These are phyloP conservation scores for Vannuccia rotundouncinata DNA, from an alignment of 2,888 invertebrate species.

Conservation along the genomic window DNA sequence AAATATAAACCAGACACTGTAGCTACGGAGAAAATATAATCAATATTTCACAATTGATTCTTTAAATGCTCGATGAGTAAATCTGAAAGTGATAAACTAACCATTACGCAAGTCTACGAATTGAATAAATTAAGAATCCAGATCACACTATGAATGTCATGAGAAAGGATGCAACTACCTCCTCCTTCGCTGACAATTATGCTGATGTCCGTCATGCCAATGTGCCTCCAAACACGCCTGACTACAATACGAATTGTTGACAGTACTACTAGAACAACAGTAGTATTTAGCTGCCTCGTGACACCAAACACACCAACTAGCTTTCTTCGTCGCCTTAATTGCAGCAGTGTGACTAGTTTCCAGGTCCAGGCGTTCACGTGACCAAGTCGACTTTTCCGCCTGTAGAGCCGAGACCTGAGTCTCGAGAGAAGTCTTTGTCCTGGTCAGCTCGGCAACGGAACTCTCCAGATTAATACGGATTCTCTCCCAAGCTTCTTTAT, in stretches of 20 bases:
- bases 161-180: too few relatives aligned
- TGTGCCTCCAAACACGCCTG: neutral
- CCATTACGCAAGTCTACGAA: too few relatives aligned
- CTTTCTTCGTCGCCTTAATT: neutral
- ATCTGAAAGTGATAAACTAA: too few relatives aligned
- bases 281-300: conserved; percentile 7
- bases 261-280: conserved; percentile 1
- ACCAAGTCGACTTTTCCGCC: neutral
- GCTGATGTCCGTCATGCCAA: neutral
- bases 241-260: neutral
- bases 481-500: neutral
- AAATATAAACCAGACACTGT: too few relatives aligned
- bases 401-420: neutral
- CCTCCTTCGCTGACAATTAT: neutral
- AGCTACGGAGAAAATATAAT: too few relatives aligned
- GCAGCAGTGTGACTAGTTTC: neutral
- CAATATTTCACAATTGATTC: too few relatives aligned
- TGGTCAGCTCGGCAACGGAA: neutral
- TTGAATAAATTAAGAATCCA: too few relatives aligned
- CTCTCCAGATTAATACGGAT: neutral
- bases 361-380: neutral
- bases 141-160: too few relatives aligned
- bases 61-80: too few relatives aligned
- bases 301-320: conserved; percentile 9
- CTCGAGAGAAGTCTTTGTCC: neutral